Conservation (phyloP, 2,797 vertebrate species). For the Rachycentron canadum region DNA sequence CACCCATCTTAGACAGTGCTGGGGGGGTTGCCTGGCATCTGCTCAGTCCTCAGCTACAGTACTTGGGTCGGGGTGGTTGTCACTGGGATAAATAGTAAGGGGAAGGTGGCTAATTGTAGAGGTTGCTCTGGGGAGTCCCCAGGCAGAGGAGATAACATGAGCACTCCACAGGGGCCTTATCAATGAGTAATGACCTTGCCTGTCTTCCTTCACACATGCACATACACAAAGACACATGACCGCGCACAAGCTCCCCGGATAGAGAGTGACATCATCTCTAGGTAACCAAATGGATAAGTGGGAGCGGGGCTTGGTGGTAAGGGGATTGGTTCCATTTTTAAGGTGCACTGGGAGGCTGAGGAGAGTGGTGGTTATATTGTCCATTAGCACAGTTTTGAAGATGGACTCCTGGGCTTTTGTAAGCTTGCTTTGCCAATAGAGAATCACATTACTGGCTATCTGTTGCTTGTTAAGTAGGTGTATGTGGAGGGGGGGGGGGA, state of each 20-base stretch:
- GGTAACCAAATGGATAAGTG: slow-evolving; percentile 69
- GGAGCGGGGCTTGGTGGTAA: slow-evolving; percentile 36
- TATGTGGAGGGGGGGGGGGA: not conserved
- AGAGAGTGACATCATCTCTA: slow-evolving; percentile 65
- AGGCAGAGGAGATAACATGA: slow-evolving; percentile 72
- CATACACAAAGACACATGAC: slow-evolving; percentile 27
- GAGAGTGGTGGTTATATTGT: slow-evolving; percentile 66
- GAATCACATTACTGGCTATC: slow-evolving; percentile 36
- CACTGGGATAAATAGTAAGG: slow-evolving; percentile 61
- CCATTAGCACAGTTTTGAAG: slow-evolving; percentile 73
- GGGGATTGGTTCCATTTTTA: slow-evolving; percentile 54
- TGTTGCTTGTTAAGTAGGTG: slow-evolving; percentile 25
- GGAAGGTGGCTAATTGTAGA: slow-evolving; percentile 74
- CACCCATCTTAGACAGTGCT: slow-evolving; percentile 27
- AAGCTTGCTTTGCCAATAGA: slow-evolving; percentile 34
- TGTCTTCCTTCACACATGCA: slow-evolving; percentile 42
- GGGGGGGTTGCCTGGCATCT: slow-evolving; percentile 11
- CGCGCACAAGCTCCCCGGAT: slow-evolving; percentile 21
- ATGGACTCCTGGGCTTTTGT: slow-evolving; percentile 62
- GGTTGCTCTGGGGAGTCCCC: slow-evolving; percentile 67
- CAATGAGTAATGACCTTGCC: slow-evolving; percentile 79
- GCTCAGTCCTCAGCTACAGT: slow-evolving; percentile 41
- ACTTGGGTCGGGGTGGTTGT: slow-evolving; percentile 50
- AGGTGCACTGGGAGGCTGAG: slow-evolving; percentile 44
- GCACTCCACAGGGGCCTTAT: slow-evolving; percentile 66